Conservation (phyloP, 2,888 invertebrate genomes). For the Hydraecia micacea region DNA sequence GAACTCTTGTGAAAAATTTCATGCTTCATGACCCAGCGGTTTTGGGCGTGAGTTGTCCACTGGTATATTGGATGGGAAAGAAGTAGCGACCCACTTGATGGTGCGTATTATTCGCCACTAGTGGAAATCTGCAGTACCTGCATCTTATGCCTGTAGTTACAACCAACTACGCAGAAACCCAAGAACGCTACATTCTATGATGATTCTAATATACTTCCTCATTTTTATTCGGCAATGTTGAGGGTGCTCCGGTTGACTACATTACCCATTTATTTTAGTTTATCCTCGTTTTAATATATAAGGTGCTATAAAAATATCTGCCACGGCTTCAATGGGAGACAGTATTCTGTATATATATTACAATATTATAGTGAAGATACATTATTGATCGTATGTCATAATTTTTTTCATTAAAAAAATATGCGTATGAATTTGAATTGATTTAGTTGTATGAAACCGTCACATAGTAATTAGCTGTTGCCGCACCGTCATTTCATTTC, state of each 20-base stretch:
- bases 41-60: neutral
- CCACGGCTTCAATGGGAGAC: too few species aligned
- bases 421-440: too few species aligned
- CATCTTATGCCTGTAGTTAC: neutral
- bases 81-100: neutral
- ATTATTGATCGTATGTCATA: too few species aligned
- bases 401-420: too few species aligned
- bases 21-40: neutral
- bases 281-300: neutral
- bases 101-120: neutral
- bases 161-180: neutral
- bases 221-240: neutral
- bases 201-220: neutral
- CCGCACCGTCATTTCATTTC: too few species aligned
- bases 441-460: too few species aligned
- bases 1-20: neutral
- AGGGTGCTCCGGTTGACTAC: neutral
- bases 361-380: too few species aligned
- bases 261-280: neutral
- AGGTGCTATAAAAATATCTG: too few species aligned
- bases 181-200: neutral
- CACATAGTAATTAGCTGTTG: too few species aligned
- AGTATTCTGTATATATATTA: too few species aligned
- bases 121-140: neutral
- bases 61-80: neutral